phyloP scores from a whole-genome alignment of 2,797 vertebrate species.

The Enteromius paludinosus region DNA sequence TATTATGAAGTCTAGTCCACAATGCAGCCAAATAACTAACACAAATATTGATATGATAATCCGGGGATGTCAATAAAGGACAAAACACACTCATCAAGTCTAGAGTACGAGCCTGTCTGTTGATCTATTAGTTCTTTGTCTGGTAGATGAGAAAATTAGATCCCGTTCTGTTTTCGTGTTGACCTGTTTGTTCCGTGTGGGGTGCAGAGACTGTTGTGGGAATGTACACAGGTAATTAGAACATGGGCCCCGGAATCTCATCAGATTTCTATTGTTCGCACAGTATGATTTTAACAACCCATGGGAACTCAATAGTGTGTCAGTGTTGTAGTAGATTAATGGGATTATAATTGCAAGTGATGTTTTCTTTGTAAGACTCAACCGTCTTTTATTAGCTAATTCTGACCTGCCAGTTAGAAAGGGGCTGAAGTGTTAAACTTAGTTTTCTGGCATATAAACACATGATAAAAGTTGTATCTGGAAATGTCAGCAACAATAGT shows the following conservation, averaged over 20 bases:
- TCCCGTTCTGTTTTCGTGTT: constrained; percentile 40
- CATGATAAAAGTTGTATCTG: not conserved
- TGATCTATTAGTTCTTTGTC: constrained; percentile 44
- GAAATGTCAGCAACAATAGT: not conserved
- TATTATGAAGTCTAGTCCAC: constrained; percentile 46
- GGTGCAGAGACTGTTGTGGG: constrained; percentile 42
- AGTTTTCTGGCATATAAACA: not conserved
- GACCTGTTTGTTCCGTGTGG: constrained; percentile 35
- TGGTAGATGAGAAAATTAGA: constrained; percentile 53
- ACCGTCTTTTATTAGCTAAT: constrained; percentile 48
- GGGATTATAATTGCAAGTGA: constrained; percentile 58
- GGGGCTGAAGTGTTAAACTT: not conserved
- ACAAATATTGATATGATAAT: constrained; percentile 58
- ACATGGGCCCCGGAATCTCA: constrained; percentile 59
- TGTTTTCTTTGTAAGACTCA: constrained; percentile 54
- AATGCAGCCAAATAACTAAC: constrained; percentile 50
- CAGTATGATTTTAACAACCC: constrained; percentile 51
- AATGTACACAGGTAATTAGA: constrained; percentile 65
- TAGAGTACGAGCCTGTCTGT: constrained; percentile 35
- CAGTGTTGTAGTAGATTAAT: constrained; percentile 65
- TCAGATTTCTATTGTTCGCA: constrained; percentile 57
- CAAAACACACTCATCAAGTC: constrained; percentile 44
- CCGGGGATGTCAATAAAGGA: constrained; percentile 49
- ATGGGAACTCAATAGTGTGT: constrained; percentile 56
- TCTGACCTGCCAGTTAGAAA: constrained; percentile 36